These are phyloP conservation scores for Phyllotis vaccarum DNA, from an alignment of 2,797 vertebrate genomes.

Conservation along the genomic window DNA sequence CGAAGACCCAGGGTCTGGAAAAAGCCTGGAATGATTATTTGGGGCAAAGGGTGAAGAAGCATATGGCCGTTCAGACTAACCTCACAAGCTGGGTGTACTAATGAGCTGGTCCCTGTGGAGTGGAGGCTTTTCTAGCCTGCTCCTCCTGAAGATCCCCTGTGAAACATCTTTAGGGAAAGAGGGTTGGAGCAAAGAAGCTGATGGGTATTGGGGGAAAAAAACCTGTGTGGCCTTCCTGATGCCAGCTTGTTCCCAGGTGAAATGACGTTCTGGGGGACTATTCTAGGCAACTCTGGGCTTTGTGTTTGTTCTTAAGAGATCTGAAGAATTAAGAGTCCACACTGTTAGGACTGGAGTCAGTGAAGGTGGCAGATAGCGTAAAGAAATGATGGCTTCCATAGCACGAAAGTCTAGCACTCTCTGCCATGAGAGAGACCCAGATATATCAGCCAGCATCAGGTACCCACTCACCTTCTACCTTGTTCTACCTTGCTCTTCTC, in stretches of 20 bases:
- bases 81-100: background rate
- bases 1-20: slow-evolving; percentile 40
- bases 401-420: background rate
- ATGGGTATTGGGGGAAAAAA: background rate
- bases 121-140: background rate
- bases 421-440: slow-evolving; percentile 10
- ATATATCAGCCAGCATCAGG: background rate
- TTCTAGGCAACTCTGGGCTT: background rate
- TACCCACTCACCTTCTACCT: background rate
- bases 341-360: background rate
- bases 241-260: background rate
- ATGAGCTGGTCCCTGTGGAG: background rate
- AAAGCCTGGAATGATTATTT: slow-evolving; percentile 48
- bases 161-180: background rate
- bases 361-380: background rate
- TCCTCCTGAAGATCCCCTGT: background rate
- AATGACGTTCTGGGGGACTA: slow-evolving; percentile 9
- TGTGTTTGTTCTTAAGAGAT: background rate
- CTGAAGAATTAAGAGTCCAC: slow-evolving; percentile 14
- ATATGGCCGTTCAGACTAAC: background rate
- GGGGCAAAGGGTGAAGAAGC: background rate
- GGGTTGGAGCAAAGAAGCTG: background rate
- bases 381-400: background rate
- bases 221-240: background rate
- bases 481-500: background rate